phyloP scores from a whole-genome alignment of 2,113 vertebrate genomes.

The Cyrtonyx montezumae region DNA sequence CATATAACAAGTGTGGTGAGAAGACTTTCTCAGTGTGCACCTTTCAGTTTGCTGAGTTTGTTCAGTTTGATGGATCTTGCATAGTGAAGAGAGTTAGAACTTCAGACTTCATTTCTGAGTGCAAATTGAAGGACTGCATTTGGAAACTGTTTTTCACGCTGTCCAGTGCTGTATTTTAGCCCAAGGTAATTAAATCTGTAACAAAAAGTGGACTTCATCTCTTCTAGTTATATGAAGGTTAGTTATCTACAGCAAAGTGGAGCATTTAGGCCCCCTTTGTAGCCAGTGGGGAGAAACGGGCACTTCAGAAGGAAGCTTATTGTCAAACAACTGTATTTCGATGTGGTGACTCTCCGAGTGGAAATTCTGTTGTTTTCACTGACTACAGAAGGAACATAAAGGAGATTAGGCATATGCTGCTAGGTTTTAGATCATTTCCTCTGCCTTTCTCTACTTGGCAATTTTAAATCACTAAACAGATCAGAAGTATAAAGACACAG shows the following conservation, averaged over 20 bases:
- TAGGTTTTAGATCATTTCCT: constrained; percentile 28
- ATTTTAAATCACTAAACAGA: constrained; percentile 13
- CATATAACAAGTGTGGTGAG: not conserved
- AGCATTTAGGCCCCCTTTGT: not conserved
- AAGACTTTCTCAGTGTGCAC: not conserved
- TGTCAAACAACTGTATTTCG: not conserved
- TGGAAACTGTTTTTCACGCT: not conserved
- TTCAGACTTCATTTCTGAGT: not conserved
- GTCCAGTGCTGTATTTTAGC: not conserved
- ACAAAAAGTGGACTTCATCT: not conserved
- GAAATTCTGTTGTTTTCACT: not conserved
- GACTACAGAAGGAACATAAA: constrained; percentile 1
- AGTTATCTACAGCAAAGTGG: not conserved
- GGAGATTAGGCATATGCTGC: not conserved
- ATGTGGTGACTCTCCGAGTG: not conserved
- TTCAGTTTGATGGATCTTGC: not conserved
- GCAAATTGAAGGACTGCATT: not conserved
- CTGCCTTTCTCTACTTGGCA: not conserved
- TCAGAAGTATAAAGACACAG: not conserved
- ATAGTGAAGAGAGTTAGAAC: not conserved
- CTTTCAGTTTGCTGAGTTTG: not conserved
- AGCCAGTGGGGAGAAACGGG: not conserved
- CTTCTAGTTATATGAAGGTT: not conserved
- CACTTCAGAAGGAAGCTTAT: not conserved
- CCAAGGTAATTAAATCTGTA: not conserved